Evolutionary conservation across 2,888 invertebrate species (phyloP).

Genomic region (Cephus rjabovi): DNA sequence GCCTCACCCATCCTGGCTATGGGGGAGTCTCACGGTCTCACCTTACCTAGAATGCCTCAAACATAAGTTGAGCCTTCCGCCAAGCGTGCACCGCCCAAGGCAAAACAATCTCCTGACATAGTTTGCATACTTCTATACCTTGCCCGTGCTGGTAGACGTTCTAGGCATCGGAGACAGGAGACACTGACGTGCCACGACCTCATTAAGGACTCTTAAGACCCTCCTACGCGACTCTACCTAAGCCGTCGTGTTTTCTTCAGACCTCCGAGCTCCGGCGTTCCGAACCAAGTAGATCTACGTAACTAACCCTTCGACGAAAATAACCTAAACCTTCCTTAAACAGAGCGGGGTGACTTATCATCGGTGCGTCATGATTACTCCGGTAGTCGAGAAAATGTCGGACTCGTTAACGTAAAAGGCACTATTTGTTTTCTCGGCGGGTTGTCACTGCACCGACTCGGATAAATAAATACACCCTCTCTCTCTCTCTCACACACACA

Average conservation of each 20-base stretch:
- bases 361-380: neutral
- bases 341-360: neutral
- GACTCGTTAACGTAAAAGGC: constrained; percentile 29
- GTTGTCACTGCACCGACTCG: constrained; percentile 13
- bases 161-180: constrained; percentile 35
- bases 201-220: constrained; percentile 39
- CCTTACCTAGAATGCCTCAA: neutral
- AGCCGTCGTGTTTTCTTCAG: neutral
- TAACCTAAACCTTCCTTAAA: neutral
- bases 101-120: constrained; percentile 31
- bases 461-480: constrained; percentile 25
- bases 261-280: neutral
- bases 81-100: neutral
- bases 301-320: neutral
- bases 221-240: neutral
- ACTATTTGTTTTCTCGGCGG: constrained; percentile 24
- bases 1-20: neutral
- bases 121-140: constrained; percentile 44
- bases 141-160: constrained; percentile 11
- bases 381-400: constrained; percentile 7
- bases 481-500: neutral
- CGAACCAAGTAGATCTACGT: neutral
- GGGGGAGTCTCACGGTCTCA: constrained; percentile 13
- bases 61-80: neutral
- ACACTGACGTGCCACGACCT: constrained; percentile 36